A percentile compares a stretch with the other conserved stretches of the same genome.
Evolutionary conservation across 2,888 invertebrate genomes (phyloP).

Genomic region (Aethes cnicana): DNA sequence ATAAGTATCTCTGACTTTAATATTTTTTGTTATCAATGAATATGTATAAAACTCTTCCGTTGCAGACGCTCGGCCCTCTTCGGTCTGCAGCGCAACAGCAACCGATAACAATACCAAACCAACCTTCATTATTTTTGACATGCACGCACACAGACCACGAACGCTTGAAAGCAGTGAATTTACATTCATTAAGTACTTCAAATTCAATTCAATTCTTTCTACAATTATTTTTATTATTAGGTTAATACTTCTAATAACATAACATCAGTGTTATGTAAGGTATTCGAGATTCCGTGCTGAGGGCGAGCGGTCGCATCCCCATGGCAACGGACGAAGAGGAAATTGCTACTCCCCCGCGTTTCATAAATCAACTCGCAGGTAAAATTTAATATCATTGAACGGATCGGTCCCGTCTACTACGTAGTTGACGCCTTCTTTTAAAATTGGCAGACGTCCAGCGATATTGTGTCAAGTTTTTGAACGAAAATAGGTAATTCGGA

Average conservation of each 20-base stretch:
- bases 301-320: conserved; percentile 45
- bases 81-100: too few species aligned
- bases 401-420: conserved; percentile 41
- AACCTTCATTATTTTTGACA: too few species aligned
- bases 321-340: conserved; percentile 63
- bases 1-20: too few species aligned
- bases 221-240: neutral
- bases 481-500: neutral
- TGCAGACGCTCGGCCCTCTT: too few species aligned
- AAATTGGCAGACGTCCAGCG: conserved; percentile 21
- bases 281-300: conserved; percentile 41
- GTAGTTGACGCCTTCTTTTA: conserved; percentile 29
- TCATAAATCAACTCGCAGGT: conserved; percentile 70
- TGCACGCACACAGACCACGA: too few species aligned
- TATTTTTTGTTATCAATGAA: too few species aligned
- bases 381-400: conserved; percentile 66
- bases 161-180: too few species aligned
- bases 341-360: conserved; percentile 65
- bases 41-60: too few species aligned
- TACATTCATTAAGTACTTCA: too few species aligned
- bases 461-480: neutral
- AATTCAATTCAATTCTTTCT: too few species aligned
- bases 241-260: conserved; percentile 37
- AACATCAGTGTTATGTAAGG: conserved; percentile 48
- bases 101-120: too few species aligned